Evolutionary conservation across 2,113 vertebrate genomes (phyloP).

Genomic region (Orycteropus afer): DNA sequence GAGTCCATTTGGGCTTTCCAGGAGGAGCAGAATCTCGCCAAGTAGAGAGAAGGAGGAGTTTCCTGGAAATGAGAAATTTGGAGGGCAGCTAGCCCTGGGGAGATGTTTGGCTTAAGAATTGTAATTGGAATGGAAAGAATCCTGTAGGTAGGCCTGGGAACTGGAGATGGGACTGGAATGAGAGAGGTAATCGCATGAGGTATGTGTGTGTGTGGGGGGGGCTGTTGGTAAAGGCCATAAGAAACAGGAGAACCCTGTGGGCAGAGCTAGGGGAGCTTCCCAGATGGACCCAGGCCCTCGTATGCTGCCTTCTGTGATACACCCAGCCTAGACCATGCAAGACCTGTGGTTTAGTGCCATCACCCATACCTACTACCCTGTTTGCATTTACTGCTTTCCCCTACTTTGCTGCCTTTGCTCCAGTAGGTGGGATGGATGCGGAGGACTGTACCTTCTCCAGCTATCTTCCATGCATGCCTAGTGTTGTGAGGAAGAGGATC

Average conservation of each 20-base stretch:
- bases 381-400: background rate
- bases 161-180: background rate
- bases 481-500: background rate
- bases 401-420: background rate
- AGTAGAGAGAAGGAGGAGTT: background rate
- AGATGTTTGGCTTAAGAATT: background rate
- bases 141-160: background rate
- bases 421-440: fast-evolving
- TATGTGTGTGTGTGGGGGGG: background rate
- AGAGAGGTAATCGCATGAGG: background rate
- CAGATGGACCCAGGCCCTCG: background rate
- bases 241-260: background rate
- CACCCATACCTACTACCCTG: background rate
- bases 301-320: background rate
- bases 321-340: background rate
- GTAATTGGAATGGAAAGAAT: background rate
- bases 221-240: background rate
- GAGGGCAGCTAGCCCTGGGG: background rate
- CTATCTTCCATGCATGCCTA: background rate
- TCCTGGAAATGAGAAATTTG: background rate
- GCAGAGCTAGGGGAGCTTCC: background rate
- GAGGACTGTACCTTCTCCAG: background rate
- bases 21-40: background rate
- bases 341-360: too few relatives aligned
- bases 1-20: background rate